phyloP scores from a whole-genome alignment of 2,888 invertebrate genomes.

The Crepidodera aurea region DNA sequence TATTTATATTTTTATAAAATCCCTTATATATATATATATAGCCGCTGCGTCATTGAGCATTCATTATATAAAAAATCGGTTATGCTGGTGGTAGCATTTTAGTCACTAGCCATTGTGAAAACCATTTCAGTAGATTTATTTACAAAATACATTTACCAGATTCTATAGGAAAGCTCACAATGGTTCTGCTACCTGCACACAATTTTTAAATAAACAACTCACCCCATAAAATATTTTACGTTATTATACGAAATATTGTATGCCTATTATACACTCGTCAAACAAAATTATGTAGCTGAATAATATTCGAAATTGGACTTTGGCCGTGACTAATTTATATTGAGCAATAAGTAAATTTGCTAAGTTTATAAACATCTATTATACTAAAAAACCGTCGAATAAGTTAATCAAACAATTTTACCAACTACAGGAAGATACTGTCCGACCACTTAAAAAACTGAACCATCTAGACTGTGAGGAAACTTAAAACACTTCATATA shows the following conservation, averaged over 20 bases:
- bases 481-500: too few species aligned
- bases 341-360: too few species aligned
- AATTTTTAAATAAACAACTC: constrained; percentile 33
- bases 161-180: constrained; percentile 41
- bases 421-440: too few species aligned
- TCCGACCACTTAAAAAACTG: too few species aligned
- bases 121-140: constrained; percentile 35
- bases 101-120: constrained; percentile 18
- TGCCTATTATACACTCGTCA: constrained; percentile 11
- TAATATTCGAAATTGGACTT: neutral
- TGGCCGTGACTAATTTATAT: neutral
- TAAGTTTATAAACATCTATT: too few species aligned
- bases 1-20: too few species aligned
- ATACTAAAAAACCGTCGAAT: too few species aligned
- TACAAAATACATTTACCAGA: constrained; percentile 44
- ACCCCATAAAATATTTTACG: constrained; percentile 10
- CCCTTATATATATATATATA: too few species aligned
- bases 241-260: constrained; percentile 18
- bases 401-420: too few species aligned
- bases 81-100: constrained; percentile 12
- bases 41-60: constrained; percentile 18
- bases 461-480: too few species aligned
- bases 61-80: constrained; percentile 28
- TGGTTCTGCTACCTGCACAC: constrained; percentile 40
- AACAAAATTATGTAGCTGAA: constrained; percentile 6